These are phyloP conservation scores for Mormyrus hasselquistii DNA, from an alignment of 2,797 vertebrate genomes.

Conservation along the genomic window DNA sequence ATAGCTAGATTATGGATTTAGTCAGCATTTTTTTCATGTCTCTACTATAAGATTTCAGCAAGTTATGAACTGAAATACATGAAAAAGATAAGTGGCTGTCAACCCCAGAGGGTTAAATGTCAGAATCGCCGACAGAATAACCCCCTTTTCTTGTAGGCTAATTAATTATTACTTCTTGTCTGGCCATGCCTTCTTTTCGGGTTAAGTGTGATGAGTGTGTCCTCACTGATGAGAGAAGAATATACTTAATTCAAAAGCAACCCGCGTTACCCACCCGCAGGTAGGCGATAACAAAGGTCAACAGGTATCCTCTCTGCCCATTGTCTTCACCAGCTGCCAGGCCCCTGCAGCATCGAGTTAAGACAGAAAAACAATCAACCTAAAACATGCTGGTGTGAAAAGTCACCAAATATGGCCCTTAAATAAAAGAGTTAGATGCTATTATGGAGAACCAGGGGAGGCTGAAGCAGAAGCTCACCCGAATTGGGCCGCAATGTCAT, in stretches of 20 bases:
- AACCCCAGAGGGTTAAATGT: background rate
- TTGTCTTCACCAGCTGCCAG: conserved; percentile 98
- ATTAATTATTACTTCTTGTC: background rate
- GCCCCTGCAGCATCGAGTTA: conserved; percentile 66
- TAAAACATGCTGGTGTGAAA: background rate
- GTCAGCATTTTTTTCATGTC: background rate
- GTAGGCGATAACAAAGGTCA: conserved; percentile 97
- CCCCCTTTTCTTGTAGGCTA: background rate
- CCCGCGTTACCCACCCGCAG: conserved; percentile 78
- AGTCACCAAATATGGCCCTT: background rate
- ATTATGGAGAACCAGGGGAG: background rate
- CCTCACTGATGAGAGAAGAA: background rate
- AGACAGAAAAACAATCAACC: conserved; percentile 34
- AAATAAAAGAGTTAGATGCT: background rate
- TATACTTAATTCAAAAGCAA: background rate
- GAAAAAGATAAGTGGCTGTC: background rate
- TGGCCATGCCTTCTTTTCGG: background rate
- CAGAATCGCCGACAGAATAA: background rate
- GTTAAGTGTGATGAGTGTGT: background rate
- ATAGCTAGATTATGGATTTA: background rate
- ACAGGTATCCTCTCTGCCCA: conserved; percentile 96
- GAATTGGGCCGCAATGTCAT: conserved; percentile 95
- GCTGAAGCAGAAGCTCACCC: conserved; percentile 63
- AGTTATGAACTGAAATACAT: background rate
- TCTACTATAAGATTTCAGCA: background rate